phyloP scores from a whole-genome alignment of 2,888 invertebrate genomes.

The Sphinx pinastri region DNA sequence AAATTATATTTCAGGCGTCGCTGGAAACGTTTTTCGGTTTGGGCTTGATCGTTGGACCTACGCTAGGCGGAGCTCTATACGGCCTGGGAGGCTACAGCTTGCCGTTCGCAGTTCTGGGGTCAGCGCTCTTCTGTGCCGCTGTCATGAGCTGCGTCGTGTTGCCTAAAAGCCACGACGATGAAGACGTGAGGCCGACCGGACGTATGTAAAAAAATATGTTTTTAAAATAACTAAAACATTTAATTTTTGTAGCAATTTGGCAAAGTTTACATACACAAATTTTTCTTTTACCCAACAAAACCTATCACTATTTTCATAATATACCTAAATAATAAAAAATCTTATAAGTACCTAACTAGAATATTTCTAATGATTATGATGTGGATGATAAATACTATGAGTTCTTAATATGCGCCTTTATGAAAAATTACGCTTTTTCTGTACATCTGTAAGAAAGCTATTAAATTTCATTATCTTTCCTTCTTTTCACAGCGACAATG shows the following conservation, averaged over 20 bases:
- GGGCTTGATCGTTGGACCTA: conserved; percentile 95
- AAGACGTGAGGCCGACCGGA: conserved; percentile 83
- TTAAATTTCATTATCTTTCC: no score
- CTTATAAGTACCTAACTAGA: no score
- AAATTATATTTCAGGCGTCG: conserved; percentile 84
- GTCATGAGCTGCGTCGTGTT: conserved; percentile 89
- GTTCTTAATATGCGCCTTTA: no score
- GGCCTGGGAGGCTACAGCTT: conserved; percentile 90
- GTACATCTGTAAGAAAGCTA: neutral
- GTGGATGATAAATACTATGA: no score
- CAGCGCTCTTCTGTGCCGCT: conserved; percentile 89
- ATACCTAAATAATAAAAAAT: no score
- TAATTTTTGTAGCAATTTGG: no score
- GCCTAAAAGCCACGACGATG: conserved; percentile 85
- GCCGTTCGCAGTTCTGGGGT: conserved; percentile 92
- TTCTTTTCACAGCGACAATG: conserved; percentile 83
- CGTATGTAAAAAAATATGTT: conserved; percentile 73
- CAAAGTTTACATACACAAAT: no score
- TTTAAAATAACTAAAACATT: neutral
- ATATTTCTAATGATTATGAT: no score
- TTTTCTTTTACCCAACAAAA: no score
- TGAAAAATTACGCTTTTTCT: no score
- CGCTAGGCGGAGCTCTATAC: conserved; percentile 93
- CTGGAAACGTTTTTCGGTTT: conserved; percentile 94
- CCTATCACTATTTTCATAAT: no score